Conservation (phyloP, 23 tunicate species). For the Ascidia mentula region DNA sequence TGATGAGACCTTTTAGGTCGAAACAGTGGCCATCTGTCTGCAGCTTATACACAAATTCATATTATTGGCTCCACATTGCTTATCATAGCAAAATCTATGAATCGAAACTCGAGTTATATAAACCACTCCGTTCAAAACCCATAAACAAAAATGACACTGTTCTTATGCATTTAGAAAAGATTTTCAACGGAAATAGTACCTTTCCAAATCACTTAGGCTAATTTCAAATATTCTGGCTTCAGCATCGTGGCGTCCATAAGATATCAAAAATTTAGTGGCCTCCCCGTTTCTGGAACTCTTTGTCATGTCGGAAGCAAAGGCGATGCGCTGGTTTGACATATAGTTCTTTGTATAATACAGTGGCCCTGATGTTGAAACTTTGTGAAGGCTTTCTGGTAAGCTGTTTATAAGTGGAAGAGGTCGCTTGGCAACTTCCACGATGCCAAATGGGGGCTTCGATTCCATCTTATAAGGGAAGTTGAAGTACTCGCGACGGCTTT, state of each 20-base stretch:
- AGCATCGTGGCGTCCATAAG: neutral
- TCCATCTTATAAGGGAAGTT: neutral
- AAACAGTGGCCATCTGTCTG: too few species aligned
- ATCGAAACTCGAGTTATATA: too few species aligned
- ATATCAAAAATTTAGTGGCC: neutral
- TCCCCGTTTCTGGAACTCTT: neutral
- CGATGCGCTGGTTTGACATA: neutral
- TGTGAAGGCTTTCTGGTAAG: neutral
- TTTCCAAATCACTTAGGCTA: neutral
- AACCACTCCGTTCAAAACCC: too few species aligned
- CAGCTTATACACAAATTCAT: too few species aligned
- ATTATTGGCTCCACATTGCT: too few species aligned
- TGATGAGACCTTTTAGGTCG: too few species aligned
- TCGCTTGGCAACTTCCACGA: neutral
- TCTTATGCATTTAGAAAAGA: too few species aligned
- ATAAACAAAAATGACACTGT: too few species aligned
- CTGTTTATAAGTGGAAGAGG: neutral
- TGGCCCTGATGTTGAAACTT: neutral
- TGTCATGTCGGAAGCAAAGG: slow-evolving; percentile 4
- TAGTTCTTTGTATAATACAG: neutral
- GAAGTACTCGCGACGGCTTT: neutral
- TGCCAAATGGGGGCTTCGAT: neutral
- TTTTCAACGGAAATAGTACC: neutral
- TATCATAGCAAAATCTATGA: too few species aligned
- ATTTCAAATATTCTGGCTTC: neutral